Conservation (phyloP, 2,797 vertebrate genomes). For the Gymnothorax javanicus region DNA sequence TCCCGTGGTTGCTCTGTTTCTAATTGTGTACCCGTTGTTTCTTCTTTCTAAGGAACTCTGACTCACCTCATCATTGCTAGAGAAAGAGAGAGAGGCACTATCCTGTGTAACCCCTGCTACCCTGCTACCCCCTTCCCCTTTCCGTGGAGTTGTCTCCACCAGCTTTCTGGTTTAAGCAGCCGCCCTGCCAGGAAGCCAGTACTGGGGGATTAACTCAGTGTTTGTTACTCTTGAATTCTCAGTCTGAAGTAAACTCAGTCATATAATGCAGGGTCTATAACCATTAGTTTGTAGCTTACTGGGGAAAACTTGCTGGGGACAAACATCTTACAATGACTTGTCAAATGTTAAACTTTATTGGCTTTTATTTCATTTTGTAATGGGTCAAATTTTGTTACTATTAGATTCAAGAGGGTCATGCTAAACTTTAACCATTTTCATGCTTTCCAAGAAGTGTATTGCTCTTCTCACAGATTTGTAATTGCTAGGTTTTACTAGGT, state of each 20-base stretch:
- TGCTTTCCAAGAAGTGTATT: neutral
- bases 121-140: neutral
- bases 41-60: neutral
- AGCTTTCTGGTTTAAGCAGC: neutral
- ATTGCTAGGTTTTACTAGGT: neutral
- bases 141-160: neutral
- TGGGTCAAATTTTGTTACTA: too few relatives aligned
- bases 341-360: too few relatives aligned
- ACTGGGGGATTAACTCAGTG: neutral
- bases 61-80: slow-evolving; percentile 13
- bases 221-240: neutral
- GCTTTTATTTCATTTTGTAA: too few relatives aligned
- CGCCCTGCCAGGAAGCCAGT: slow-evolving; percentile 5
- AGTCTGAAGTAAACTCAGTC: neutral
- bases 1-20: slow-evolving; percentile 27
- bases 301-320: neutral
- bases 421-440: too few relatives aligned
- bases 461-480: neutral
- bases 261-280: neutral
- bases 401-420: too few relatives aligned
- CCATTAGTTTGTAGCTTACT: neutral
- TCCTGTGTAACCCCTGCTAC: neutral
- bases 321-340: too few relatives aligned
- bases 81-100: slow-evolving; percentile 9
- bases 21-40: neutral